Evolutionary conservation across 2,888 invertebrate species (phyloP).

Genomic region (Clivina fossor): DNA sequence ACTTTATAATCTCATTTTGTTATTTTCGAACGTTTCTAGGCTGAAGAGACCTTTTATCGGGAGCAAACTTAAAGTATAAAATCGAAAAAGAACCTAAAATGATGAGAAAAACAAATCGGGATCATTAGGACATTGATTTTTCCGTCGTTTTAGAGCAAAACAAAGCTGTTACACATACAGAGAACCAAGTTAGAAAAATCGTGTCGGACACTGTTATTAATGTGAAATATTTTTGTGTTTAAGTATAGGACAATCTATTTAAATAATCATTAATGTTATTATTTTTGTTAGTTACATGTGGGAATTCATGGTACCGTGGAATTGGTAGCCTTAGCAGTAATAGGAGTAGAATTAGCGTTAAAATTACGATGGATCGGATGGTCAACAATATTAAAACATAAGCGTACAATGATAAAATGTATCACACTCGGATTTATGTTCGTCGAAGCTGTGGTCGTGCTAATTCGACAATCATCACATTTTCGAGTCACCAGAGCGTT

Average conservation of each 20-base stretch:
- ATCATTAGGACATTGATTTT: no score
- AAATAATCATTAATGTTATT: neutral
- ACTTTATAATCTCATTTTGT: no score
- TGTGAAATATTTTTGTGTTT: neutral
- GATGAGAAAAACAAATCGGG: no score
- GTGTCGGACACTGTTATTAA: no score
- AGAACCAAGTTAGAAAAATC: no score
- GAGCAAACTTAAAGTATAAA: no score
- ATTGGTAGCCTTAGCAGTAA: slow-evolving; percentile 71
- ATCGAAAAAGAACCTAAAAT: no score
- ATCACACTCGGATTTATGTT: slow-evolving; percentile 78
- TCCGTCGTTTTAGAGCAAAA: no score
- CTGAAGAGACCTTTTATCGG: no score
- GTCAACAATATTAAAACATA: slow-evolving; percentile 79
- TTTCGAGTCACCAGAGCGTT: slow-evolving; percentile 84
- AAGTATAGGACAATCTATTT: neutral
- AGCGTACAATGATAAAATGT: slow-evolving; percentile 83
- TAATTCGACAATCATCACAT: slow-evolving; percentile 80
- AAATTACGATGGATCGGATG: slow-evolving; percentile 86
- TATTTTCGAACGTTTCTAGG: no score
- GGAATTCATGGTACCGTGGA: slow-evolving; percentile 83
- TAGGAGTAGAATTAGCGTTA: slow-evolving; percentile 75
- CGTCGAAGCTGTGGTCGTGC: slow-evolving; percentile 75
- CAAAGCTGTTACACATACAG: no score
- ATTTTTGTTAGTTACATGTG: slow-evolving; percentile 64